Percentiles rank a stretch among this genome's conserved stretches.
These are phyloP conservation scores for Uropsilus gracilis DNA, from an alignment of 2,113 vertebrate genomes.

Conservation along the genomic window DNA sequence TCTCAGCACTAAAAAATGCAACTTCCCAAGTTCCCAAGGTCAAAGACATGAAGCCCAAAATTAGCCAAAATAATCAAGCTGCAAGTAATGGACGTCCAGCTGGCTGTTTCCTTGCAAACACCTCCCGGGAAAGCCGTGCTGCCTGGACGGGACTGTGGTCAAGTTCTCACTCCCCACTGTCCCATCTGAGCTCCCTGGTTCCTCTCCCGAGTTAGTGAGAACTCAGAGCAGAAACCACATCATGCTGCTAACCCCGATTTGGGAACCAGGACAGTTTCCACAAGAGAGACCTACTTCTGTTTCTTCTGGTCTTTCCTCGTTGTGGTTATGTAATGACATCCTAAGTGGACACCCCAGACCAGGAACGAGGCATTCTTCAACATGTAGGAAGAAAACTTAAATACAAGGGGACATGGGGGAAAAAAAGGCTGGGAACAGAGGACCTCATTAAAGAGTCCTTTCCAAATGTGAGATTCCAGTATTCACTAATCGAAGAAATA, in stretches of 20 bases:
- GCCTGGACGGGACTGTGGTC: not conserved
- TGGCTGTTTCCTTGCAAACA: constrained; percentile 46
- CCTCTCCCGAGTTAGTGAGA: not conserved
- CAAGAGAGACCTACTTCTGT: not conserved
- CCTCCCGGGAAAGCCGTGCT: constrained; percentile 35
- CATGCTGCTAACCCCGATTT: not conserved
- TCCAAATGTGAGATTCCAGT: not conserved
- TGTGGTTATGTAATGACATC: not conserved
- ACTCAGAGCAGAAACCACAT: not conserved
- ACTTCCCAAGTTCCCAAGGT: not conserved
- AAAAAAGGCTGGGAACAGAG: not conserved
- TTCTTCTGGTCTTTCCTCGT: not conserved
- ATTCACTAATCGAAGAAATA: not conserved
- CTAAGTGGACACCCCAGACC: not conserved
- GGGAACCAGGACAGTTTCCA: not conserved
- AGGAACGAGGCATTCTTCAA: not conserved
- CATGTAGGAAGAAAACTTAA: not conserved
- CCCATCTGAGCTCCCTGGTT: not conserved
- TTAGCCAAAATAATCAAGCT: not conserved
- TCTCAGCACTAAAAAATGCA: not conserved
- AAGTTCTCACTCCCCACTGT: not conserved
- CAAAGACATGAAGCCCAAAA: not conserved
- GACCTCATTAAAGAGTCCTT: not conserved
- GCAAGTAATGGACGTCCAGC: constrained; percentile 18
- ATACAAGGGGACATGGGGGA: not conserved